A percentile compares a stretch with the other conserved stretches of the same genome.
These are phyloP conservation scores for Aythya baeri DNA, from an alignment of 2,113 vertebrate species.

Conservation along the genomic window DNA sequence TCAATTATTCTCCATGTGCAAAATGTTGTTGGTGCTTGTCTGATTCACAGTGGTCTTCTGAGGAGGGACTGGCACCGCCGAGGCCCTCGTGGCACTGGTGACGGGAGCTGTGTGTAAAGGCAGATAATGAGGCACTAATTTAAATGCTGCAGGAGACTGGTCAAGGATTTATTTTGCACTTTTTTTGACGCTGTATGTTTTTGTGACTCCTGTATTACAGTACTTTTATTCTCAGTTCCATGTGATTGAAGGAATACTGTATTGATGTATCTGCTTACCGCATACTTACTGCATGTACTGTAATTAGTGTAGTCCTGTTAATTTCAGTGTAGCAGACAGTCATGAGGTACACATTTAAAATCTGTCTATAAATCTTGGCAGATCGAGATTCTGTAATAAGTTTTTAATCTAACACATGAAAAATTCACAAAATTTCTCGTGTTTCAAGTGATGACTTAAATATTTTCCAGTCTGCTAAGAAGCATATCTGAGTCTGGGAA, in stretches of 20 bases:
- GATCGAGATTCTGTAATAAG: background rate
- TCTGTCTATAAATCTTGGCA: background rate
- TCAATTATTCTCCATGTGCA: background rate
- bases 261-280: background rate
- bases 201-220: background rate
- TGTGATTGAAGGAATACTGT: background rate
- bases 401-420: background rate
- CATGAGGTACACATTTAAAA: background rate
- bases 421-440: background rate
- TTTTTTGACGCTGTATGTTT: background rate
- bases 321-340: background rate
- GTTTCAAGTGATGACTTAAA: background rate
- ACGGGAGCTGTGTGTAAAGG: background rate
- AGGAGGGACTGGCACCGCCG: background rate
- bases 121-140: fast-evolving
- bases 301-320: background rate
- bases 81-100: fast-evolving
- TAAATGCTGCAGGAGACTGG: background rate
- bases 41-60: background rate
- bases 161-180: too few species aligned
- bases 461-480: background rate
- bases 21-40: background rate
- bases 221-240: background rate
- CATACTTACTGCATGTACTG: background rate
- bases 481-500: background rate